These are phyloP conservation scores for Spheniscus mendiculus DNA, from an alignment of 2,113 vertebrate species.

Conservation along the genomic window DNA sequence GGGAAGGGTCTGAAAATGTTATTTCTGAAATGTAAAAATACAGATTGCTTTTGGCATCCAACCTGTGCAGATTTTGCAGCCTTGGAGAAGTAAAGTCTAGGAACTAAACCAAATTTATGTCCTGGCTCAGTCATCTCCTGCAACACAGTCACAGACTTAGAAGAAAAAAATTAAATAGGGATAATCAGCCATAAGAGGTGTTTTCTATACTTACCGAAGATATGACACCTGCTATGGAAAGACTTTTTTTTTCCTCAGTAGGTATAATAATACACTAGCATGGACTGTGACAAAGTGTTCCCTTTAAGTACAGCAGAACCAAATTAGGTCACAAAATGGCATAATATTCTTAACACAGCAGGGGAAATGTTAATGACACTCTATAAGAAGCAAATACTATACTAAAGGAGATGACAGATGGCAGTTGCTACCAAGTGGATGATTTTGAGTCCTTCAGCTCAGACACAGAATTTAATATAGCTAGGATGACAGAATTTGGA, in stretches of 20 bases:
- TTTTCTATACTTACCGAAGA: not conserved
- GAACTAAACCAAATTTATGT: not conserved
- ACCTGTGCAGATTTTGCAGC: not conserved
- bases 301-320: not conserved
- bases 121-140: not conserved
- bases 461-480: not conserved
- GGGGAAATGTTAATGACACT: not conserved
- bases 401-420: not conserved
- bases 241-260: not conserved
- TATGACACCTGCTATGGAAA: not conserved
- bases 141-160: not conserved
- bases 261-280: not conserved
- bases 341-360: not conserved
- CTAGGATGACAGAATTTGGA: not conserved
- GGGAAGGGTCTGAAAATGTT: not conserved
- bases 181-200: not conserved
- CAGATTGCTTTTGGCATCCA: not conserved
- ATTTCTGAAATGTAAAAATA: not conserved
- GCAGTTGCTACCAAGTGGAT: not conserved
- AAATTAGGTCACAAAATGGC: not conserved
- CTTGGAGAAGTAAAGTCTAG: not conserved
- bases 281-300: not conserved
- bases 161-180: not conserved
- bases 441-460: not conserved
- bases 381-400: not conserved